Evolutionary conservation across 2,113 vertebrate genomes (phyloP).

Genomic region (Apus apus): DNA sequence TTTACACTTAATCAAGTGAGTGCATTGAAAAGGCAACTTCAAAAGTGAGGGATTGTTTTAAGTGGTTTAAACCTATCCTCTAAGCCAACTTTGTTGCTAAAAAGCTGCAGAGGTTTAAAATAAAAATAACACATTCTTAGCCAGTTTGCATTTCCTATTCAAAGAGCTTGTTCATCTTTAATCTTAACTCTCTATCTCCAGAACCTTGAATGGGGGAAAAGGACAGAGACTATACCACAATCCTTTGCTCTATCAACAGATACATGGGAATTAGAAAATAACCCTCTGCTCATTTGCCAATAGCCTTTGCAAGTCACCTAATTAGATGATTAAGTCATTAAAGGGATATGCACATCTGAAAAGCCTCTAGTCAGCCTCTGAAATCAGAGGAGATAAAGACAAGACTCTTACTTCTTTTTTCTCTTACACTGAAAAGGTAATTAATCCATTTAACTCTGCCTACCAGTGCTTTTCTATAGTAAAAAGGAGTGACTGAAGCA

Average conservation of each 20-base stretch:
- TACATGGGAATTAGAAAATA: constrained; percentile 82
- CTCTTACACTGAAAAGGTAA: constrained; percentile 82
- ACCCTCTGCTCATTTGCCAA: constrained; percentile 79
- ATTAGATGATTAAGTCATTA: constrained; percentile 98
- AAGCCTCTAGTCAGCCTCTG: constrained; percentile 81
- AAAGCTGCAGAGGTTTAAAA: constrained; percentile 65
- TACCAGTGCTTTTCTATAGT: constrained; percentile 80
- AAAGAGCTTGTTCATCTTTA: constrained; percentile 69
- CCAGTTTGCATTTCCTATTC: constrained; percentile 57
- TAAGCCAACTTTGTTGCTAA: constrained; percentile 48
- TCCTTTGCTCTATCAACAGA: constrained; percentile 70
- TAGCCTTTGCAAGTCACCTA: constrained; percentile 87
- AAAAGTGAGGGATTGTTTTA: constrained; percentile 50
- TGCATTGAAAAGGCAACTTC: constrained; percentile 40
- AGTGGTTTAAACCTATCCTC: constrained; percentile 58
- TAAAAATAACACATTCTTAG: constrained; percentile 50
- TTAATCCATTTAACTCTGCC: constrained; percentile 91
- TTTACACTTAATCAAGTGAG: background rate
- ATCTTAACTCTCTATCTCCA: constrained; percentile 71
- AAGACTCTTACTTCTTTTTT: constrained; percentile 65
- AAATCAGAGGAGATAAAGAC: constrained; percentile 88
- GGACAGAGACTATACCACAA: constrained; percentile 64
- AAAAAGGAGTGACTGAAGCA: constrained; percentile 78
- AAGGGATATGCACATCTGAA: constrained; percentile 82
- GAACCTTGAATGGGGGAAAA: constrained; percentile 39